Evolutionary conservation across 2,113 vertebrate species (phyloP).

Genomic region (human): GRCh38 chr11:128832501-128833000

Average conservation of each 20-base stretch:
- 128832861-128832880: rapidly evolving
- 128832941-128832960: rapidly evolving
- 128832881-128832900: not conserved
- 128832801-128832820: not conserved
- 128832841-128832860: not conserved
- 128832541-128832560: not conserved
- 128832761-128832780: not conserved
- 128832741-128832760: not conserved
- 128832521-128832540: not conserved
- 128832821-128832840: not conserved
- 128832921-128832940: not conserved
- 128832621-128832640: not conserved
- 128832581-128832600: not conserved
- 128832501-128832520: not conserved
- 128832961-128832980: rapidly evolving
- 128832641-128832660: not conserved
- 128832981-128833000: not conserved
- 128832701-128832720: not conserved
- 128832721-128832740: not conserved
- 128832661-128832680: not conserved
- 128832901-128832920: not conserved
- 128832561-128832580: not conserved
- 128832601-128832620: not conserved
- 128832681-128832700: not conserved
- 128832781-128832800: not conserved